Conservation (phyloP, 1,140 invertebrate genomes). For the Zophobas atratus region DNA sequence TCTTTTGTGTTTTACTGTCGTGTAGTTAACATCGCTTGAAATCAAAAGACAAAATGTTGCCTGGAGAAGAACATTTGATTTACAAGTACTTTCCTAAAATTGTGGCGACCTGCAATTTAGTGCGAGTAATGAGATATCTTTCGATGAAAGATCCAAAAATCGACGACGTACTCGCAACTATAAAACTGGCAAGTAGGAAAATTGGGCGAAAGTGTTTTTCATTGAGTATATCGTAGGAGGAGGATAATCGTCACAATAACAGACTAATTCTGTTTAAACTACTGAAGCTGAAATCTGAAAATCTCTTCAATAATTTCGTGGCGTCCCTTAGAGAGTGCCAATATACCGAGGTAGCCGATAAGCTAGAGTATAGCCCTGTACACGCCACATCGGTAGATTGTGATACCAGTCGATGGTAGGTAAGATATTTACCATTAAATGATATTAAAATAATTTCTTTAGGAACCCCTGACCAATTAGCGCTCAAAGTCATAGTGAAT, state of each 20-base stretch:
- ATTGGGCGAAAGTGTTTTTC: not conserved
- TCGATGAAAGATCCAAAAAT: slow-evolving; percentile 2
- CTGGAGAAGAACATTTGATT: slow-evolving; percentile 19
- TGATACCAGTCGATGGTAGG: not conserved
- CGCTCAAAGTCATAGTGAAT: too few relatives aligned
- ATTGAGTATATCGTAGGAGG: not conserved
- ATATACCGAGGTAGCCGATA: not conserved
- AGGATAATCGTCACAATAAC: slow-evolving; percentile 20
- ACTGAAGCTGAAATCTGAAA: slow-evolving; percentile 3
- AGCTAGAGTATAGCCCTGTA: not conserved
- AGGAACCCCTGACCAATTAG: too few relatives aligned
- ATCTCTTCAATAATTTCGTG: slow-evolving; percentile 7
- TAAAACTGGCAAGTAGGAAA: slow-evolving; percentile 10
- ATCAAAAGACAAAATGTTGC: slow-evolving; percentile 14
- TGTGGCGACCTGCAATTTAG: slow-evolving; percentile 4
- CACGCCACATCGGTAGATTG: not conserved
- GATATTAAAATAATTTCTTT: too few relatives aligned
- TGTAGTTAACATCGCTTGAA: not conserved
- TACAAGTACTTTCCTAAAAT: slow-evolving; percentile 6
- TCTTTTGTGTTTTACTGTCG: too few relatives aligned
- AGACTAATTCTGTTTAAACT: slow-evolving; percentile 19
- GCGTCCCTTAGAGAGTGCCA: not conserved
- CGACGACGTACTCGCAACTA: not conserved
- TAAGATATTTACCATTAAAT: not conserved
- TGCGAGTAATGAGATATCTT: slow-evolving; percentile 4